Base-by-base conservation (phyloP, 2,113 vertebrate genomes). In the Solea solea region DNA sequence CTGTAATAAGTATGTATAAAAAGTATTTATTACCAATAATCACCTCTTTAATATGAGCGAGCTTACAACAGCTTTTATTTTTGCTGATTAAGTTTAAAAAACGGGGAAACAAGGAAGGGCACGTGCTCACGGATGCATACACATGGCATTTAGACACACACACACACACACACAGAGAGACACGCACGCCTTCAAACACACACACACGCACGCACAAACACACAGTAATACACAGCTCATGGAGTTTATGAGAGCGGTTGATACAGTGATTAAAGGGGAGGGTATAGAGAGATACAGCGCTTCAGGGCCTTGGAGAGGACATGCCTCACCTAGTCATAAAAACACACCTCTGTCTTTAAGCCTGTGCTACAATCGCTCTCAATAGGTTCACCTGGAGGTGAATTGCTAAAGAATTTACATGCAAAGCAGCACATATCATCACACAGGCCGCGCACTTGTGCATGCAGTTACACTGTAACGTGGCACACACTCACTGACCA, bases 21-120 rank as follows among this genome's bases (percentile, higher is more conserved):
- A 94, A 93, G 93, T 98, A 98, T 97, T 98, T 97, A 97, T 97
- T 96, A 96, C 95, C 95, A 96, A 96, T 97, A 96, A 99, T 96
- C 96, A 96, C 93, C 95, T 93, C 88, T 90, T 92, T 93, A 93
- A 92, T 91, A 93, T 86, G 89, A 90, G 90, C 82, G 45, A 55
- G 90, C 90, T 88, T 90, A 91, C 91, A 89, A 90, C 72, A 75
- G 85, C 88, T 89, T 92, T 93, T 91, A 89, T 93, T 94, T 94
- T 91, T 94, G 94, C 94, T 94, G 93, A 94, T 94, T 93, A 91
- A 78, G 93, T 91, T 86, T 89, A 93, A 94, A 93, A 94, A 92
- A 45, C 75, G 78, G 21, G 84, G 86, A 91, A 92, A 90, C 85
- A 88, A 84, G 81, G 84, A 93, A 92, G 90, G 89, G 91, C 90